Base-by-base conservation (phyloP, 2,113 vertebrate genomes). In the Cyanistes caeruleus region DNA sequence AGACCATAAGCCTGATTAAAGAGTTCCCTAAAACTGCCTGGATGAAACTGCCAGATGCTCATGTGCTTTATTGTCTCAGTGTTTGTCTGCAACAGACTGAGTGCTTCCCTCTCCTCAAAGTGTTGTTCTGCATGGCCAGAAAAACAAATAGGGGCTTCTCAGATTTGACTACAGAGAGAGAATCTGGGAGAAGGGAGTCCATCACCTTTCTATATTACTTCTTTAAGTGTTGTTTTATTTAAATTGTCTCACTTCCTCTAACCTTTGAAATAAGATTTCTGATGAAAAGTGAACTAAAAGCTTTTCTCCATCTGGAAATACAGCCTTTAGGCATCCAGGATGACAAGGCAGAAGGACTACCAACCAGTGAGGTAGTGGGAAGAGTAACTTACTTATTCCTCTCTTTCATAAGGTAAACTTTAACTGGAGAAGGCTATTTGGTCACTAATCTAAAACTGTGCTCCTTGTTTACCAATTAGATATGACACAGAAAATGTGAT, bases 231-330 rank as follows among this genome's bases (percentile, higher is more conserved):
- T 86, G 9, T 80, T 95, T 77, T 52, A 86, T 95, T 78, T 39
- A 95, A 95, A 78, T 90, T 7, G 46, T 88, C 35, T 95, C 51
- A 65, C 28, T 94, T 68, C 14, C 73, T 77, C 82, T 87, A 93
- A 87, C 72, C 86, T 87, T 77, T 90, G 79, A 91, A 95, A 97
- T 76, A 93, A 94, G 30, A 88, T 62, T 30, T 58, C 55, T 96
- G 87, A 85, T 90, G 75, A 94, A 70, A 30, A 90, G 68, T 9
- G 62, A 96, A 78, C 67, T 68, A 27, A 56, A 68, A 89, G 63
- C 86, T 95, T 92, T 85, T 74, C 28, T 95, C 5, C 63, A 90
- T 68, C 79, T 94, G 91, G 55, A 97, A 92, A 75, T 17, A 86
- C 83, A 95, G 67, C 87, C 65, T 73, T 96, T 90, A 93, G 92